Conservation (phyloP, 2,113 vertebrate genomes). For the Lagenorhynchus albirostris region DNA sequence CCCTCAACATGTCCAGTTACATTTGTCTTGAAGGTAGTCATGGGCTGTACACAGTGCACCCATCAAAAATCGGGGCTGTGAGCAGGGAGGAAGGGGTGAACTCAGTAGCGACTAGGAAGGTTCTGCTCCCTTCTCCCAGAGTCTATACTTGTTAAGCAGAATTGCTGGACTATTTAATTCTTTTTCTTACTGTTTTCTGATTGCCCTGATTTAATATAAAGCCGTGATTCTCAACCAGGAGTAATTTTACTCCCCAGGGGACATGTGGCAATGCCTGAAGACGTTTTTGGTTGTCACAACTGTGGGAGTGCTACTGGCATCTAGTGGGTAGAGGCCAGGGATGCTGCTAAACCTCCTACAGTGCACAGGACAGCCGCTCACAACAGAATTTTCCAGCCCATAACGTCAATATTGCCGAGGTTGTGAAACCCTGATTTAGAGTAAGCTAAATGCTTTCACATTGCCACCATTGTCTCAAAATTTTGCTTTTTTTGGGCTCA, state of each 20-base stretch:
- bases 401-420: rapidly evolving
- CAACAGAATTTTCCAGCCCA: rapidly evolving
- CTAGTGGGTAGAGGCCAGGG: not conserved
- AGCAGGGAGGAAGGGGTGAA: not conserved
- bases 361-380: not conserved
- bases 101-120: rapidly evolving
- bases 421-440: not conserved
- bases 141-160: rapidly evolving
- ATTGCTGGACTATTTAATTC: not conserved
- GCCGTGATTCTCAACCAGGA: not conserved
- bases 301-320: not conserved
- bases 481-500: not conserved
- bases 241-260: not conserved
- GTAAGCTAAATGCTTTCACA: not conserved
- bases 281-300: not conserved
- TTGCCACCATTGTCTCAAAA: not conserved
- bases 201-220: not conserved
- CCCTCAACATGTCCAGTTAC: not conserved
- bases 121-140: not conserved
- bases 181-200: not conserved
- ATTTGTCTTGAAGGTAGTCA: not conserved
- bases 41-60: rapidly evolving
- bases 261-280: not conserved
- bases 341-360: no score
- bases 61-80: not conserved